Conservation (phyloP, 2,888 invertebrate species). For the Eretmocerus hayati region DNA sequence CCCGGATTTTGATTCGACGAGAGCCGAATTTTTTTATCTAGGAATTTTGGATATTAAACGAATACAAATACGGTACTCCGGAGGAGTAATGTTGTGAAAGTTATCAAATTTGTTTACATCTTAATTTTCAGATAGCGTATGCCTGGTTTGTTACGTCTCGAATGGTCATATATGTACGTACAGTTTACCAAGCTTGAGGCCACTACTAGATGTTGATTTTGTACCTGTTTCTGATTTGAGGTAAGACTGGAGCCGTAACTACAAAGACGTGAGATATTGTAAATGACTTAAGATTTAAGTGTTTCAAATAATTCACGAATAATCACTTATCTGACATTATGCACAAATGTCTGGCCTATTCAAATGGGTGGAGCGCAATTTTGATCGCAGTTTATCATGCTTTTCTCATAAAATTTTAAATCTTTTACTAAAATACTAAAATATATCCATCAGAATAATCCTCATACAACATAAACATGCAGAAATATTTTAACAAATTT, state of each 20-base stretch:
- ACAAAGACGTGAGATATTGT: constrained; percentile 1
- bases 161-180: constrained; percentile 90
- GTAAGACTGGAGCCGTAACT: constrained; percentile 53
- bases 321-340: constrained; percentile 20
- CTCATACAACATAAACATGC: too few species aligned
- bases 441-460: too few species aligned
- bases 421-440: too few species aligned
- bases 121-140: constrained; percentile 75
- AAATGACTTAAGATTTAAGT: constrained; percentile 16
- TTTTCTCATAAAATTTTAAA: too few species aligned
- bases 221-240: constrained; percentile 89
- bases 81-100: too few species aligned
- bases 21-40: too few species aligned
- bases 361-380: constrained; percentile 18
- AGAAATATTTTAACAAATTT: too few species aligned
- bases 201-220: constrained; percentile 88
- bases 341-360: constrained; percentile 21
- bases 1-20: too few species aligned
- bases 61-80: too few species aligned
- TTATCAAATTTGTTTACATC: constrained; percentile 1
- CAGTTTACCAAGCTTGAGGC: constrained; percentile 91
- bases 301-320: constrained; percentile 19
- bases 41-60: too few species aligned
- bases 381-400: constrained; percentile 20
- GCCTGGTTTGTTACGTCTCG: constrained; percentile 88